Percentiles rank a stretch among this genome's conserved stretches.
Evolutionary conservation across 2,797 vertebrate species (phyloP).

Genomic region (Cynopterus sphinx): DNA sequence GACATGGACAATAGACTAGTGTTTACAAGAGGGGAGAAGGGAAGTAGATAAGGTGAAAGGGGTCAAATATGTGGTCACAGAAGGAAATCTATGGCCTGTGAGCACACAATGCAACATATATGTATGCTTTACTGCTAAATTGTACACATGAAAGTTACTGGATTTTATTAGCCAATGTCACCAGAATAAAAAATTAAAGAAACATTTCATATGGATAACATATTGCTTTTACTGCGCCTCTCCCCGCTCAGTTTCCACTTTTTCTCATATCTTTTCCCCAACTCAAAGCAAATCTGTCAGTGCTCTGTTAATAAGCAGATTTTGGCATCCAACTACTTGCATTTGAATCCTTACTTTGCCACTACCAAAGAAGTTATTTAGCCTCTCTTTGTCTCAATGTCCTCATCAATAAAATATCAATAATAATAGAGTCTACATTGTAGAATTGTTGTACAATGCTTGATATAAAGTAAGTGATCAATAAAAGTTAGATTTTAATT

Average conservation of each 20-base stretch:
- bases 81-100: too few species aligned
- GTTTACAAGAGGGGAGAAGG: too few species aligned
- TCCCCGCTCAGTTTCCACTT: background rate
- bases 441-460: background rate
- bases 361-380: background rate
- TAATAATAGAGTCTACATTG: background rate
- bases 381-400: background rate
- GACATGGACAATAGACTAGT: too few species aligned
- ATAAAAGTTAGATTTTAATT: background rate
- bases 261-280: background rate
- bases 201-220: background rate
- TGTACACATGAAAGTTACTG: too few species aligned
- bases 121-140: too few species aligned
- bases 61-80: too few species aligned
- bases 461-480: background rate
- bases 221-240: background rate
- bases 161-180: too few species aligned
- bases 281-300: background rate
- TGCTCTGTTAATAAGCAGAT: background rate
- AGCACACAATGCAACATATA: too few species aligned
- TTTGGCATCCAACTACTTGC: background rate
- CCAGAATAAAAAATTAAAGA: background rate
- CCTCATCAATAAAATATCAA: background rate
- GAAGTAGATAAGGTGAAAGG: too few species aligned
- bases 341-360: background rate